Conservation (phyloP, 2,113 vertebrate genomes). For the Callipepla californica region DNA sequence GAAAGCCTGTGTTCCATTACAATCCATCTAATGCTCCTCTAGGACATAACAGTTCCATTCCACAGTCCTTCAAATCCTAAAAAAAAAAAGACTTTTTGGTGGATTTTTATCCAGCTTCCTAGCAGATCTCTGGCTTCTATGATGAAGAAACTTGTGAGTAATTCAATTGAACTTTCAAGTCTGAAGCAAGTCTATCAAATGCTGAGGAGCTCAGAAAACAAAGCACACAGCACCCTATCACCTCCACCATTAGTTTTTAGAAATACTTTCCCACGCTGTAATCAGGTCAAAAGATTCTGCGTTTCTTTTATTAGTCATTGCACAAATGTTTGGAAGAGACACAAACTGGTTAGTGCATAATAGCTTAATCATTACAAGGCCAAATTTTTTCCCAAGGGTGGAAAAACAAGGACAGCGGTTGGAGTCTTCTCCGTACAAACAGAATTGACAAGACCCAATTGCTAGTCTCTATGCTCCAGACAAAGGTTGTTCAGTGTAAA, state of each 20-base stretch:
- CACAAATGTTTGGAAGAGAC: conserved; percentile 34
- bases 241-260: not conserved
- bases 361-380: conserved; percentile 7
- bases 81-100: not conserved
- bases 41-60: not conserved
- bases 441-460: not conserved
- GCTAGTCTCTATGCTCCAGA: not conserved
- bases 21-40: not conserved
- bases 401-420: conserved; percentile 22
- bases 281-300: conserved; percentile 33
- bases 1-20: not conserved
- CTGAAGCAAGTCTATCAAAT: not conserved
- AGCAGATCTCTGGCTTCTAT: not conserved
- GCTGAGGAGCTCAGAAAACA: not conserved
- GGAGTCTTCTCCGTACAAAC: not conserved
- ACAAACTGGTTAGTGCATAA: not conserved
- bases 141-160: not conserved
- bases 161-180: not conserved
- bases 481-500: not conserved
- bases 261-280: conserved; percentile 12
- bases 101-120: not conserved
- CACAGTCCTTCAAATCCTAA: not conserved
- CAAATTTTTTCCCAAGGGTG: conserved; percentile 24
- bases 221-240: not conserved
- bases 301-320: conserved; percentile 38